phyloP scores from a whole-genome alignment of 1,140 invertebrate genomes.

The Oppia nitens region DNA sequence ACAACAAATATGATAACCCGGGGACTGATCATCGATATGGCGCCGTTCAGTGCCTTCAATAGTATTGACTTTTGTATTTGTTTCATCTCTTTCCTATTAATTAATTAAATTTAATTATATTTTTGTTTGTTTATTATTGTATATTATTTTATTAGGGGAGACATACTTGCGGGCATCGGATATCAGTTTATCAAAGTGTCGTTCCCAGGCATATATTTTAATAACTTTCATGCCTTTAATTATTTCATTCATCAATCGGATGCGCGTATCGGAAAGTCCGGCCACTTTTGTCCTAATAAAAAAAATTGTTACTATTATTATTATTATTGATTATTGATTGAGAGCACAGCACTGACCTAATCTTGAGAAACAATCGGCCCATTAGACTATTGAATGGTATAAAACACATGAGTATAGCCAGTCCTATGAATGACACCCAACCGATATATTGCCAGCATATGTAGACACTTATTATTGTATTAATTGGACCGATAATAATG shows the following conservation, averaged over 20 bases:
- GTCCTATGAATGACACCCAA: constrained; percentile 29
- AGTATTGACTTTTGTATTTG: constrained; percentile 47
- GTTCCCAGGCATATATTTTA: constrained; percentile 61
- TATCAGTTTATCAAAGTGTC: constrained; percentile 48
- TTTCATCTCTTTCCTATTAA: constrained; percentile 43
- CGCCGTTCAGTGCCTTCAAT: constrained; percentile 45
- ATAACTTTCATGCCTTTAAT: constrained; percentile 71
- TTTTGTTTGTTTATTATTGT: not conserved
- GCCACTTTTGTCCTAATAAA: constrained; percentile 6
- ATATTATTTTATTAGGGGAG: not conserved
- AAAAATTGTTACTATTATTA: too few relatives aligned
- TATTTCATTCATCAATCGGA: constrained; percentile 69
- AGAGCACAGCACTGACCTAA: constrained; percentile 24
- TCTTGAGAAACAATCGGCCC: constrained; percentile 10
- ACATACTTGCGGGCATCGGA: constrained; percentile 35
- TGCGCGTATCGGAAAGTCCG: constrained; percentile 4
- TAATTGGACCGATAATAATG: constrained; percentile 50
- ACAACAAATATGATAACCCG: constrained; percentile 52
- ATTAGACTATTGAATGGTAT: constrained; percentile 29
- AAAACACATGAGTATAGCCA: constrained; percentile 30
- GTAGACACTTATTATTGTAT: constrained; percentile 36
- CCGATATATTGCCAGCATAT: constrained; percentile 23
- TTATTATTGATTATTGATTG: not conserved
- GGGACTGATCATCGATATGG: constrained; percentile 32
- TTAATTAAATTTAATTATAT: constrained; percentile 8